Base-by-base conservation (phyloP, 92 coral and sea anemone species). In the Umimayanthus kanabou region DNA sequence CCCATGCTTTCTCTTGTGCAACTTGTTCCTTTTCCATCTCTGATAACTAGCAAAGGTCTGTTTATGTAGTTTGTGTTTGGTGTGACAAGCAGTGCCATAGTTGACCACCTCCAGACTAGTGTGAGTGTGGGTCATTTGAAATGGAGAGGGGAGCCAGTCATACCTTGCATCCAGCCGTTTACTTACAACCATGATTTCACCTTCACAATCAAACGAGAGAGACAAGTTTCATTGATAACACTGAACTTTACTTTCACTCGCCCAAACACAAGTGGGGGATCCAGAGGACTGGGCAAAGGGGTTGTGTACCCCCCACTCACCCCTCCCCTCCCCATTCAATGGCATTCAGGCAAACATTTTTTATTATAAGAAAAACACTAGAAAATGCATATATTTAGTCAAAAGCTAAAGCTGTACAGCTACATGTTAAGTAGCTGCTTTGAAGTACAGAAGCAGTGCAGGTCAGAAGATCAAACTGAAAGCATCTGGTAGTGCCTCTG, bases 141-240 rank as follows among this genome's bases (percentile, higher is more conserved):
- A 95, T 1, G 99, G 98, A 39, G 96, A 92, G 30, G 98, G 98
- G 49, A 95, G 95, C 99, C 99, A 96, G 91, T 96, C 99, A 61
- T 96, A 96, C 76, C 99, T 89, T 1, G 99, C 98, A 77, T 96
- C 99, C 71, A 96, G 85, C 26, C 99, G 95, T 82, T 89, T 93
- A 26, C 89, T 82, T 9, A 96, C 99, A 26, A 86, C 87, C 22
- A 96, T 76, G 20, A 93, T 80, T 61, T 95, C 98, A 72, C 99
- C 99, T 96, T 67, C 26, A 71, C 29, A 43, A 3, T 65, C 22
- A 67, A 25, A 18, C 71, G 39, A 26, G 23, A 7, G 26, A 57
- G 9, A 33, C 30, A 20, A 49, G 58, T 53, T 47, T n/a, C n/a
- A n/a, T n/a, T 47, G 10, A 47, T 53, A 14, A 53, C 4, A 4